Evolutionary conservation across 35 echinoderm and acorn worm species (phyloP), one percentile per base, ranked within the genome.

Genomic region (Ptychodera flava): DNA sequence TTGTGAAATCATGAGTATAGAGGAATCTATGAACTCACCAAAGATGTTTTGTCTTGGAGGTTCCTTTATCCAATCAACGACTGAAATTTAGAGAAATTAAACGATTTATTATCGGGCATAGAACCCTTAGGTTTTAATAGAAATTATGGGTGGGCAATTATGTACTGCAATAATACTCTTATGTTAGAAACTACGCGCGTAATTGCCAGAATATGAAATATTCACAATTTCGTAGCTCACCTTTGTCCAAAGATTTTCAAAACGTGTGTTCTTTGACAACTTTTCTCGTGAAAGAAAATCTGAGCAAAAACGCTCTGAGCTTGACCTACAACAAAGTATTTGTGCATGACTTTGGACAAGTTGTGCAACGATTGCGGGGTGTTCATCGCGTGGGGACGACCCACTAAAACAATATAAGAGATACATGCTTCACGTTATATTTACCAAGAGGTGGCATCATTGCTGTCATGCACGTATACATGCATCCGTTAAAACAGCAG

Each of bases 401-500:
- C n/a, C n/a, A n/a, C n/a, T n/a, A n/a, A n/a, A n/a, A n/a, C n/a
- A n/a, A n/a, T n/a, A n/a, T n/a, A n/a, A n/a, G n/a, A n/a, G n/a
- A n/a, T n/a, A n/a, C n/a, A n/a, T n/a, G n/a, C n/a, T n/a, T n/a
- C 22, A 45, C 30, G 29, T 12, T 12, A 33, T 64, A 6, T 31
- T 89, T 90, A 96, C 94, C 91, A 88, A 88, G 91, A 12, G 94
- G 87, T 22, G 94, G 94, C 0, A 84, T 82, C 1, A 96, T 84
- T 2, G 87, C 85, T 1, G 92, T 77, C 36, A 90, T 82, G 45
- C 94, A 96, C 0, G 94, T 92, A 30, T 92, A 89, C 29, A 35
- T 84, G 34, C 94, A 96, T 0, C 94, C 94, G 77, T 96, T 93
- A 45, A 90, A 88, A 36, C 94, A 96, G 79, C 94, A 96, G 80